Percentiles rank a stretch among this genome's conserved stretches.
Evolutionary conservation across 2,113 vertebrate genomes (phyloP).

Genomic region (Circaetus gallicus): DNA sequence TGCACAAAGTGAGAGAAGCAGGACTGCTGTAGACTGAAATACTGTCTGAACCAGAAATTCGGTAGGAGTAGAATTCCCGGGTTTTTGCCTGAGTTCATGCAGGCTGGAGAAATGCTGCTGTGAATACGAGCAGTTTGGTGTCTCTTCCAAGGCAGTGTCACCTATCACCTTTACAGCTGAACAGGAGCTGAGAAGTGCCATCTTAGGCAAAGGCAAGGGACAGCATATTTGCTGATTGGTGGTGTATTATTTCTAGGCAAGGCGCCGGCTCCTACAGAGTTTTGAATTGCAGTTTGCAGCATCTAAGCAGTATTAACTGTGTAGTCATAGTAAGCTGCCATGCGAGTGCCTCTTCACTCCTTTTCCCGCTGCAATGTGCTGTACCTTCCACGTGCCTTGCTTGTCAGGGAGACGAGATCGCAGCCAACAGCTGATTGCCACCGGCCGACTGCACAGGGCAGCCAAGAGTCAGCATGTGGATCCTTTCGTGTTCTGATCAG

Average conservation of each 20-base stretch:
- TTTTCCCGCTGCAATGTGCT: background rate
- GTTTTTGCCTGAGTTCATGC: background rate
- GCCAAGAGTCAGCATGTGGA: background rate
- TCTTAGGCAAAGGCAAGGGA: background rate
- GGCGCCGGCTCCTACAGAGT: background rate
- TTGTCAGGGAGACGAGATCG: background rate
- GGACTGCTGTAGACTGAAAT: background rate
- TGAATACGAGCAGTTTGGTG: background rate
- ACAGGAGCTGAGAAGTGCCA: background rate
- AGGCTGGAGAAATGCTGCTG: background rate
- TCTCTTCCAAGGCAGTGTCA: background rate
- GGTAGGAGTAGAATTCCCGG: background rate
- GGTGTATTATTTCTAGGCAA: background rate
- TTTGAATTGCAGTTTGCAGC: background rate
- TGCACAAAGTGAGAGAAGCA: background rate
- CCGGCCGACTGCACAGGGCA: background rate
- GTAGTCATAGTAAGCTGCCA: background rate
- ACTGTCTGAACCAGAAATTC: background rate
- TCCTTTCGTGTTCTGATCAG: background rate
- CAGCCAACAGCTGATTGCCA: background rate
- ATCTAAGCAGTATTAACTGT: background rate
- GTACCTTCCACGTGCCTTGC: background rate
- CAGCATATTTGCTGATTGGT: background rate
- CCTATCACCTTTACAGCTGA: background rate
- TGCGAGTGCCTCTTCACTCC: fast-evolving